Evolutionary conservation across 2,113 vertebrate genomes (phyloP).

Genomic region (Syngnathus typhle): DNA sequence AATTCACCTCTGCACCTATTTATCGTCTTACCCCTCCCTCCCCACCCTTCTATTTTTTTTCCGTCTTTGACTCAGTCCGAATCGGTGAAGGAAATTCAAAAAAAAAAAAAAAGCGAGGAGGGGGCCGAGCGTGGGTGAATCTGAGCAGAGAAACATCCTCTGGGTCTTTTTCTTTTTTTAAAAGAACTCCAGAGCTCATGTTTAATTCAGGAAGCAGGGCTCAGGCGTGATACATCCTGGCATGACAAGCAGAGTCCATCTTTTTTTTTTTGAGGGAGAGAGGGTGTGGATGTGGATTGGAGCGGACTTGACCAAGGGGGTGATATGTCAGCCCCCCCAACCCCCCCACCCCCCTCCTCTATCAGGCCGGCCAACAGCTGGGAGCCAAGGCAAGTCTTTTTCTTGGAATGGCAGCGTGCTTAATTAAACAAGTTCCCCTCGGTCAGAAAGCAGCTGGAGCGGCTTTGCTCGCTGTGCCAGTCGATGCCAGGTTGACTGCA

Average conservation of each 20-base stretch:
- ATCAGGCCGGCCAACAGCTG: constrained; percentile 64
- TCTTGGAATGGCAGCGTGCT: constrained; percentile 63
- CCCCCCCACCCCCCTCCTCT: constrained; percentile 24
- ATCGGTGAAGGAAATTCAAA: constrained; percentile 44
- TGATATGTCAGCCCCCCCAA: constrained; percentile 57
- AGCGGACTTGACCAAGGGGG: constrained; percentile 48
- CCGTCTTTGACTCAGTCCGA: constrained; percentile 66
- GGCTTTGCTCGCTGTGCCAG: constrained; percentile 62
- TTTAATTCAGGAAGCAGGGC: constrained; percentile 73
- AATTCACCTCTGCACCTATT: constrained; percentile 71
- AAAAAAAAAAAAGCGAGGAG: constrained; percentile 37
- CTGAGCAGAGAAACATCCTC: constrained; percentile 74
- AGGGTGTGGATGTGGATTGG: constrained; percentile 55
- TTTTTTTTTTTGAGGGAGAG: constrained; percentile 47
- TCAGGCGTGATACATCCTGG: constrained; percentile 71
- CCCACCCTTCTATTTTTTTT: constrained; percentile 36
- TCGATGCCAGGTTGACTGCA: constrained; percentile 63
- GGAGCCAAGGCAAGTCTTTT: constrained; percentile 56
- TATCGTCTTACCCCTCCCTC: constrained; percentile 39
- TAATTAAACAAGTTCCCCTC: constrained; percentile 68
- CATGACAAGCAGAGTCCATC: constrained; percentile 69
- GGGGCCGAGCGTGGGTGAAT: constrained; percentile 72
- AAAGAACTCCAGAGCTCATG: constrained; percentile 75
- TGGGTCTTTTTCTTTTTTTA: constrained; percentile 73
- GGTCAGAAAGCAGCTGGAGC: constrained; percentile 69